Evolutionary conservation across 2,888 invertebrate genomes (phyloP).

Genomic region (Netelia melanura): DNA sequence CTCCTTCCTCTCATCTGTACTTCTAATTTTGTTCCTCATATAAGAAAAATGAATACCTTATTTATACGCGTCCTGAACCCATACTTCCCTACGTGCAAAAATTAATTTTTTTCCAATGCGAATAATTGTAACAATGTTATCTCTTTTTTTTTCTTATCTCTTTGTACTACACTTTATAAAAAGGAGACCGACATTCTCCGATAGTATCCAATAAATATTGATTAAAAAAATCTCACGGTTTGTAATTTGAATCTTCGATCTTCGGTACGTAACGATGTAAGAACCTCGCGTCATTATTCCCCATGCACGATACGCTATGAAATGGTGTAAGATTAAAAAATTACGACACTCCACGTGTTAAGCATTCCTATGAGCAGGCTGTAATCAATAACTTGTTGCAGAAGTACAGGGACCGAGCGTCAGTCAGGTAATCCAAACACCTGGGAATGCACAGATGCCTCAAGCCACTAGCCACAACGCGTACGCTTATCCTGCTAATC

Average conservation of each 20-base stretch:
- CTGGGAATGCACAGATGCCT: conserved; percentile 60
- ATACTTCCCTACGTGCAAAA: conserved; percentile 38
- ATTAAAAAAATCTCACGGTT: conserved; percentile 37
- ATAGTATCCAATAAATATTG: conserved; percentile 62
- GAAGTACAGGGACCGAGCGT: conserved; percentile 75
- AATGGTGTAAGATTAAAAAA: neutral
- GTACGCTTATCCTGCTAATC: conserved; percentile 68
- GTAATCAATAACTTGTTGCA: conserved; percentile 73
- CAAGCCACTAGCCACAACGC: conserved; percentile 52
- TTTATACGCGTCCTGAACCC: conserved; percentile 22
- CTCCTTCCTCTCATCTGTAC: conserved; percentile 13
- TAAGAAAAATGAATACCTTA: conserved; percentile 25
- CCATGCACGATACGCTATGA: too few species aligned
- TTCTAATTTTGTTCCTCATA: conserved; percentile 19
- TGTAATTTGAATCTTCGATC: conserved; percentile 48
- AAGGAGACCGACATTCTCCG: conserved; percentile 44
- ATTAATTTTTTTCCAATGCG: conserved; percentile 36
- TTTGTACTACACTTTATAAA: conserved; percentile 51
- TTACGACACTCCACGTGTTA: neutral
- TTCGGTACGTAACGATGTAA: neutral
- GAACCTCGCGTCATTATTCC: neutral
- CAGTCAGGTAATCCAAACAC: conserved; percentile 74
- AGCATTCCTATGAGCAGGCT: conserved; percentile 3
- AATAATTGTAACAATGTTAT: conserved; percentile 31
- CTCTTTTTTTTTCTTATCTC: conserved; percentile 24